Base-by-base conservation (phyloP, 1,140 invertebrate species). In the Chironomus tepperi region DNA sequence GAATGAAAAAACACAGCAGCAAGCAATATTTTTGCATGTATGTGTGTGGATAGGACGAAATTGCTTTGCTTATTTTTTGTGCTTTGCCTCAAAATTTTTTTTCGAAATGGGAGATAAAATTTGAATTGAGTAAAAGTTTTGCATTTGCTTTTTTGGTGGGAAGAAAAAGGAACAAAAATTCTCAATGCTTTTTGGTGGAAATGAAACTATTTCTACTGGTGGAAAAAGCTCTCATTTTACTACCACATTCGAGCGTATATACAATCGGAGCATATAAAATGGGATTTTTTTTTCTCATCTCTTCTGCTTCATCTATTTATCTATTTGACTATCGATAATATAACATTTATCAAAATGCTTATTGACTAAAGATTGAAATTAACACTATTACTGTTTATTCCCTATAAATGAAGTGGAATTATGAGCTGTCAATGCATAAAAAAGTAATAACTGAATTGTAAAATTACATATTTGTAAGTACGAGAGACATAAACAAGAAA, bases 141-240 rank as follows among this genome's bases (percentile, higher is more conserved):
- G 75, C 74, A 43, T 8, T 79, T 78, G 78, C 24, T 34, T 34
- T 34, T 34, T 34, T 77, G 77, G 79, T 79, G 77, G 81, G 79
- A 79, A 81, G 78, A 79, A 77, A 73, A 75, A 34, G 76, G 79
- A 1, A 34, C 5, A 34, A 34, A 81, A 70, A 81, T 79, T 80
- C 10, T 81, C 80, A 12, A 5, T 80, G 80, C 43, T 81, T 78
- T n/a, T 73, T 77, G 73, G 65, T 73, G 34, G 24, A 47, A 47
- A 7, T 2, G 43, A 47, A 15, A 47, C 24, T 34, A 34, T 34
- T 34, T 34, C 24, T 34, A 34, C 5, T 2, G 24, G 1, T 34
- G 47, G 1, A n/a, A 57, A 57, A 15, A n/a, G n/a, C n/a, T 57
- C 47, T 57, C 47, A 57, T 57, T 57, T 57, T n/a, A 57, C 47